These are phyloP conservation scores for Corbicula japonica DNA, from an alignment of 2,888 invertebrate species.

Conservation along the genomic window DNA sequence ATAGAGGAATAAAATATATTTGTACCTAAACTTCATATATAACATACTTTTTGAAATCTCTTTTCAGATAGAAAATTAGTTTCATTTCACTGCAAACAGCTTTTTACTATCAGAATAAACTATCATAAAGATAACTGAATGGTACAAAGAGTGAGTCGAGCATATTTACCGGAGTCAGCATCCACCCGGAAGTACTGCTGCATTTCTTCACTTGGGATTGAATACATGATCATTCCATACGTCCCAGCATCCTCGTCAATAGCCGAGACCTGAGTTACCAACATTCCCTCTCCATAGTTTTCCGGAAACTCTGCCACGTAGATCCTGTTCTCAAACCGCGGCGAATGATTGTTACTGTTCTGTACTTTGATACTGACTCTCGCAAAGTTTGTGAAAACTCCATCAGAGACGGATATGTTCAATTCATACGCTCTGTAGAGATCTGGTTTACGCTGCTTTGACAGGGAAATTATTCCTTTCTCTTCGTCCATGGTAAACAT, in stretches of 20 bases:
- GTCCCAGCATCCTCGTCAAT: slow-evolving; percentile 92
- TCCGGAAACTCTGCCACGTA: slow-evolving; percentile 93
- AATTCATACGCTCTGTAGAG: slow-evolving; percentile 90
- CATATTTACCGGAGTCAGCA: slow-evolving; percentile 87
- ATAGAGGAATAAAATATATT: too few relatives aligned
- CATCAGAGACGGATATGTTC: slow-evolving; percentile 98
- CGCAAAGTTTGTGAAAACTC: slow-evolving; percentile 96
- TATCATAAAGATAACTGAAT: too few relatives aligned
- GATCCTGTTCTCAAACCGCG: slow-evolving; percentile 92
- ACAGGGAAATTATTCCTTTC: slow-evolving; percentile 90
- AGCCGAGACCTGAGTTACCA: slow-evolving; percentile 93
- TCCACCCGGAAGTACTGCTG: slow-evolving; percentile 86
- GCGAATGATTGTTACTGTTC: slow-evolving; percentile 91
- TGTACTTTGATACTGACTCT: slow-evolving; percentile 83
- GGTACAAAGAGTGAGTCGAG: too few relatives aligned
- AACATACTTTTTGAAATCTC: too few relatives aligned
- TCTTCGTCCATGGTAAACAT: slow-evolving; percentile 83
- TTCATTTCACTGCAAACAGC: too few relatives aligned
- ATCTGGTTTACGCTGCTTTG: slow-evolving; percentile 92
- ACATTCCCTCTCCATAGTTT: slow-evolving; percentile 92
- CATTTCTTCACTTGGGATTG: slow-evolving; percentile 84
- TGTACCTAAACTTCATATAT: too few relatives aligned
- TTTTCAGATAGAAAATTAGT: too few relatives aligned
- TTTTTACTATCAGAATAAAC: too few relatives aligned
- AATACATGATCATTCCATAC: slow-evolving; percentile 89